Percentiles rank a stretch among this genome's conserved stretches.
phyloP scores from a whole-genome alignment of 2,113 vertebrate genomes.

The Isurus oxyrinchus region DNA sequence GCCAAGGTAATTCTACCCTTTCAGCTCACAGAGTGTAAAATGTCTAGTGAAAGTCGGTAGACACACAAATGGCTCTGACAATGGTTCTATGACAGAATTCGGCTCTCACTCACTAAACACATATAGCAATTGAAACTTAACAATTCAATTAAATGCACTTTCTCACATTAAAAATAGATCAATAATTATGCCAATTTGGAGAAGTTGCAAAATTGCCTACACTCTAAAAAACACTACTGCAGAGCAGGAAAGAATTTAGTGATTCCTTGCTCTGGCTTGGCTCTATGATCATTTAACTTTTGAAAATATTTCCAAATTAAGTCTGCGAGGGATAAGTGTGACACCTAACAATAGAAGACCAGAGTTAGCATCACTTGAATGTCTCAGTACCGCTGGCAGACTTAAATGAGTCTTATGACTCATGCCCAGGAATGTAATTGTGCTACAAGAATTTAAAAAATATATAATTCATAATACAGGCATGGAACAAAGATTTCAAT shows the following conservation, averaged over 20 bases:
- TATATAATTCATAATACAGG: slow-evolving; percentile 14
- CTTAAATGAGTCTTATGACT: slow-evolving; percentile 7
- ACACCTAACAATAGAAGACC: neutral
- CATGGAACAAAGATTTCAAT: neutral
- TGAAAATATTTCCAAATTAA: slow-evolving; percentile 29
- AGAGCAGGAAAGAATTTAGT: neutral
- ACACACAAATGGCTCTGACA: neutral
- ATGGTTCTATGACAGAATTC: too few species aligned
- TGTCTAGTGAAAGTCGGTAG: neutral
- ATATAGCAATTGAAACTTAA: neutral
- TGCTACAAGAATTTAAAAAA: neutral
- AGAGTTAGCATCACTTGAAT: neutral
- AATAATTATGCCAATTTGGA: neutral
- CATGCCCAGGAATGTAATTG: slow-evolving; percentile 31
- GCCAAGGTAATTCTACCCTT: neutral
- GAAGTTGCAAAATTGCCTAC: neutral
- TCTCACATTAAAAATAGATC: neutral
- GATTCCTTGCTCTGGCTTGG: neutral
- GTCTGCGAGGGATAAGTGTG: neutral
- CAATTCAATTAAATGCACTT: neutral
- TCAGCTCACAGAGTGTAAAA: neutral
- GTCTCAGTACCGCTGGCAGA: neutral
- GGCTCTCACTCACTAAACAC: neutral
- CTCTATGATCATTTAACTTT: neutral
- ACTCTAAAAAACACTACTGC: neutral